Evolutionary conservation across 2,113 vertebrate species (phyloP).

Genomic region (Prochilodus magdalenae): DNA sequence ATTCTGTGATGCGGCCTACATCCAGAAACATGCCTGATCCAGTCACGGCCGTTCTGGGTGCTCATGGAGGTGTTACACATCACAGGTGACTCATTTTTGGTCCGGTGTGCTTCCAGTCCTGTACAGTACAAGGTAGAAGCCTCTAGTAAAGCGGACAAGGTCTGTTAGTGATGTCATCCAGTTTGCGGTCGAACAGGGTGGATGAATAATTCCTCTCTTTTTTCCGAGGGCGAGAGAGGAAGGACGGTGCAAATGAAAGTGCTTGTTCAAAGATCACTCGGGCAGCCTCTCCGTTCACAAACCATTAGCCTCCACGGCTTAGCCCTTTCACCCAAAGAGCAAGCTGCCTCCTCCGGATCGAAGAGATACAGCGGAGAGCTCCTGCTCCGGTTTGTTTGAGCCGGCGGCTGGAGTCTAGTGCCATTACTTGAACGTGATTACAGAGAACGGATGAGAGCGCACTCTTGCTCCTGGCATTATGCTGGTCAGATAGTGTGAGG

Average conservation of each 20-base stretch:
- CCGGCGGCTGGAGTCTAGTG: slow-evolving; percentile 58
- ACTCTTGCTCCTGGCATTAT: neutral
- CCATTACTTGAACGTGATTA: slow-evolving; percentile 68
- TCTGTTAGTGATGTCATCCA: neutral
- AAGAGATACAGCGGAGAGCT: neutral
- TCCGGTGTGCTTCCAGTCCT: too few species aligned
- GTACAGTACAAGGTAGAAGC: too few species aligned
- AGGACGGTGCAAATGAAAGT: neutral
- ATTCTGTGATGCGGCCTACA: too few species aligned
- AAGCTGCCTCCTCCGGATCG: slow-evolving; percentile 6
- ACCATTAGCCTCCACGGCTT: slow-evolving; percentile 14
- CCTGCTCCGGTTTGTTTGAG: neutral
- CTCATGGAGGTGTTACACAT: too few species aligned
- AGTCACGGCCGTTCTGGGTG: too few species aligned
- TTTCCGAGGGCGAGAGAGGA: neutral
- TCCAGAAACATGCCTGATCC: too few species aligned
- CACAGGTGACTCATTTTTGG: too few species aligned
- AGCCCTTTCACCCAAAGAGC: slow-evolving; percentile 3
- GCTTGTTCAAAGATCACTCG: neutral
- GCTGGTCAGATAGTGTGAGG: neutral
- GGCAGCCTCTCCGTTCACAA: neutral
- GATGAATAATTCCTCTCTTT: neutral
- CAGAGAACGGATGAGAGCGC: slow-evolving; percentile 62
- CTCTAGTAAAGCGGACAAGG: too few species aligned
- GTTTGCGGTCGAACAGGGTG: neutral